Percentiles rank a stretch among this genome's conserved stretches.
Conservation (phyloP, 2,888 invertebrate genomes). For the Ferrisia virgata region DNA sequence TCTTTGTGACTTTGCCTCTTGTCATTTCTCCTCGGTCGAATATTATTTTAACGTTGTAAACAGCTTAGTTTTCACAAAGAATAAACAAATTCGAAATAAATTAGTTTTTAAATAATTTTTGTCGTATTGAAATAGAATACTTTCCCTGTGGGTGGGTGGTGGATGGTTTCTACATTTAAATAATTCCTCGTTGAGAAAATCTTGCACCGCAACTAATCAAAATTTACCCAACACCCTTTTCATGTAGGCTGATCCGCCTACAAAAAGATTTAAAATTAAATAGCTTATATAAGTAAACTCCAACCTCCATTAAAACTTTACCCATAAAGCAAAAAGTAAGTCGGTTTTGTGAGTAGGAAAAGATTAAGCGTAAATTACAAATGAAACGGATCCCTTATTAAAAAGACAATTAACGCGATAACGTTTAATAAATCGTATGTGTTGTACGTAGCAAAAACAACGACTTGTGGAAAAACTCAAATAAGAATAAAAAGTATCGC, state of each 20-base stretch:
- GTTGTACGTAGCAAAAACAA: background rate
- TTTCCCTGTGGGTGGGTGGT: no score
- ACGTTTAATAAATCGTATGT: conserved; percentile 4
- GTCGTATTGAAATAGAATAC: no score
- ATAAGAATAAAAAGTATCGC: background rate
- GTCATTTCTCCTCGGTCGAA: no score
- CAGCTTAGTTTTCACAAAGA: no score
- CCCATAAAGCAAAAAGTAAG: conserved; percentile 1
- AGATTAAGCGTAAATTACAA: background rate
- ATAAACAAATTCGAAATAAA: no score
- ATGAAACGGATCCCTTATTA: background rate
- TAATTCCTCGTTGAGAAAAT: no score
- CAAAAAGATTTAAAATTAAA: background rate
- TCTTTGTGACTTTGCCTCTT: no score
- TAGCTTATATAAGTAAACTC: background rate
- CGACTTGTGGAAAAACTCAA: background rate
- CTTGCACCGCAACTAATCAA: background rate
- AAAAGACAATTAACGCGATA: conserved; percentile 12
- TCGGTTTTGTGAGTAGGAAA: background rate
- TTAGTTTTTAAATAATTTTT: no score
- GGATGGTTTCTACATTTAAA: no score
- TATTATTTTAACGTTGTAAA: no score
- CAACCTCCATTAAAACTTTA: background rate
- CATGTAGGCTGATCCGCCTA: background rate
- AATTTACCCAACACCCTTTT: background rate